Evolutionary conservation across 2,113 vertebrate species (phyloP).

Genomic region (Orthochromis malagaraziensis): DNA sequence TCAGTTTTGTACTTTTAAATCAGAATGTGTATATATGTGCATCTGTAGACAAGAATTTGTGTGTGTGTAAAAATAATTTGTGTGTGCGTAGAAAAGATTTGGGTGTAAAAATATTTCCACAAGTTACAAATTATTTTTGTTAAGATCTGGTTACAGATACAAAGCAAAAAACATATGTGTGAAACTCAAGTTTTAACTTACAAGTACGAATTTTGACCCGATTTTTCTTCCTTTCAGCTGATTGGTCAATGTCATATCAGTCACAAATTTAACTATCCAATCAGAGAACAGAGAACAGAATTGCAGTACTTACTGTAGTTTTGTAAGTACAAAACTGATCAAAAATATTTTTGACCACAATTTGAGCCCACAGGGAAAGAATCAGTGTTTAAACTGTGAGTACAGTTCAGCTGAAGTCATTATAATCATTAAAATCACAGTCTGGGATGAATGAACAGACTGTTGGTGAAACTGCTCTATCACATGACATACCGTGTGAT

Average conservation of each 20-base stretch:
- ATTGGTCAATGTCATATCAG: neutral
- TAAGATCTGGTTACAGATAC: neutral
- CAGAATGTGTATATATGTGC: neutral
- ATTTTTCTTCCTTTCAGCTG: neutral
- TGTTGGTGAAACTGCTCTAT: neutral
- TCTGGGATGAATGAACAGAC: fast-evolving
- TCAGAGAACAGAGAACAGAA: neutral
- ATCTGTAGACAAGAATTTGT: neutral
- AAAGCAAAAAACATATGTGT: fast-evolving
- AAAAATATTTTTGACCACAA: neutral
- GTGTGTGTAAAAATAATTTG: neutral
- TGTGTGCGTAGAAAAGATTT: neutral
- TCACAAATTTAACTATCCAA: neutral
- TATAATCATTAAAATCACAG: neutral
- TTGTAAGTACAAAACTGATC: neutral
- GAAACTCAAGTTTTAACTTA: neutral
- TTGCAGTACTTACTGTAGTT: neutral
- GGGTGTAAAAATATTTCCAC: neutral
- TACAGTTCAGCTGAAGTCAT: neutral
- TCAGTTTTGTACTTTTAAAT: neutral
- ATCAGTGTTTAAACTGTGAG: neutral
- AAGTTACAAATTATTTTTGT: neutral
- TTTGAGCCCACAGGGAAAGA: neutral
- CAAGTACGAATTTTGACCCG: neutral
- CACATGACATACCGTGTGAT: neutral